phyloP scores from a whole-genome alignment of 2,113 vertebrate species.

The Lepisosteus oculatus region DNA sequence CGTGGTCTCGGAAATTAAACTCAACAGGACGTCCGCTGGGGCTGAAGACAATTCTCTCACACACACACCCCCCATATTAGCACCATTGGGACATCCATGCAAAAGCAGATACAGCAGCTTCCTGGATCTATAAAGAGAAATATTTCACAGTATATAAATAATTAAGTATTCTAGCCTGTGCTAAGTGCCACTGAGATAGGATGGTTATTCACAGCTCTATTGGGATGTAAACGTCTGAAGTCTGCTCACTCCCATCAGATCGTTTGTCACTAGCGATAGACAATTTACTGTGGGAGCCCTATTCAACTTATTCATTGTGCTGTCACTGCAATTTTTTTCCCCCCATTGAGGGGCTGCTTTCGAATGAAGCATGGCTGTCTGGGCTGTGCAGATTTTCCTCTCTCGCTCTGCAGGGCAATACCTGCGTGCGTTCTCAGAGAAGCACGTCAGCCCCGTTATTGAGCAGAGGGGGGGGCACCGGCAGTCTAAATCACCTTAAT shows the following conservation, averaged over 20 bases:
- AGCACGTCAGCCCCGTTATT: slow-evolving; percentile 7
- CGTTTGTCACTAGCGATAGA: slow-evolving; percentile 70
- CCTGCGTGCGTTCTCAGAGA: background rate
- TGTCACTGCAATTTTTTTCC: slow-evolving; percentile 63
- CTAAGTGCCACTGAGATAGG: slow-evolving; percentile 67
- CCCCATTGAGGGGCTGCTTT: slow-evolving; percentile 38
- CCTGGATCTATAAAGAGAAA: slow-evolving; percentile 62
- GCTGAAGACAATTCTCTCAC: too few species aligned
- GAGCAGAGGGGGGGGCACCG: slow-evolving; percentile 26
- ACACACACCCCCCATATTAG: slow-evolving; percentile 56
- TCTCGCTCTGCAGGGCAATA: slow-evolving; percentile 21
- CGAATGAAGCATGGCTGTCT: slow-evolving; percentile 31
- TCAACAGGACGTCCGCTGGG: too few species aligned
- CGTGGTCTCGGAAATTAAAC: too few species aligned
- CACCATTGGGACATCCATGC: slow-evolving; percentile 63
- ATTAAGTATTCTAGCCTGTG: slow-evolving; percentile 59
- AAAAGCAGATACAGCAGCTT: slow-evolving; percentile 44
- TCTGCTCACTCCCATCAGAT: slow-evolving; percentile 65
- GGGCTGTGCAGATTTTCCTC: slow-evolving; percentile 35
- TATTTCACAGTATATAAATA: slow-evolving; percentile 72
- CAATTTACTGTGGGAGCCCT: slow-evolving; percentile 71
- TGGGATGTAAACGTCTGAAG: slow-evolving; percentile 57
- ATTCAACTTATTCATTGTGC: slow-evolving; percentile 74
- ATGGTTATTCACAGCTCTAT: slow-evolving; percentile 70
- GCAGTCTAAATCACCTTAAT: slow-evolving; percentile 50